Conservation (phyloP, 2,888 invertebrate species). For the Melieria picta region DNA sequence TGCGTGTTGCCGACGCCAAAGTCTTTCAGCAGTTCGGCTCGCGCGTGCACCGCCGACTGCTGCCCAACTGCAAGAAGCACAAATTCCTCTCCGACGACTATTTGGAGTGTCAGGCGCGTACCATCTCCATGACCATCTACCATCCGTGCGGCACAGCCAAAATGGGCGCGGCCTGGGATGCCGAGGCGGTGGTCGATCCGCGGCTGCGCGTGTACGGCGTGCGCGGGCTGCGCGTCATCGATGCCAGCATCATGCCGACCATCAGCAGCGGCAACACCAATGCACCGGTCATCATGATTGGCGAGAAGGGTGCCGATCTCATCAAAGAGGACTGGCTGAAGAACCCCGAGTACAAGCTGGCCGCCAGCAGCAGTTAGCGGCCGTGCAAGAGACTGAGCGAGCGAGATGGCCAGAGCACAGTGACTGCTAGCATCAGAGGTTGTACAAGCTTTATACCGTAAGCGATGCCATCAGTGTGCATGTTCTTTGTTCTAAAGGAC, state of each 20-base stretch:
- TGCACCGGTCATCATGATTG: slow-evolving; percentile 92
- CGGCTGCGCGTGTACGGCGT: slow-evolving; percentile 81
- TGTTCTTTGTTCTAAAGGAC: slow-evolving; percentile 1
- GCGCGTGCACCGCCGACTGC: slow-evolving; percentile 76
- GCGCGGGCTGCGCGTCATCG: slow-evolving; percentile 81
- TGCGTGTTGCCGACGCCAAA: slow-evolving; percentile 77
- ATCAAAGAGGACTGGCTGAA: slow-evolving; percentile 84
- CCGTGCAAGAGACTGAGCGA: background rate
- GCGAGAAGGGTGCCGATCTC: slow-evolving; percentile 87
- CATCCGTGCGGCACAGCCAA: slow-evolving; percentile 90
- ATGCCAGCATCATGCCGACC: slow-evolving; percentile 89
- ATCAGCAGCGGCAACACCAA: slow-evolving; percentile 91
- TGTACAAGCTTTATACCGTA: slow-evolving; percentile 22
- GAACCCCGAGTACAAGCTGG: slow-evolving; percentile 61
- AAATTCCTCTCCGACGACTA: slow-evolving; percentile 83
- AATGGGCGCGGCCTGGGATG: slow-evolving; percentile 85
- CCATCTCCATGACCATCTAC: slow-evolving; percentile 90
- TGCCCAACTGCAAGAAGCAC: slow-evolving; percentile 81
- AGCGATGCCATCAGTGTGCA: slow-evolving; percentile 23
- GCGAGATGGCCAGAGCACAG: slow-evolving; percentile 8
- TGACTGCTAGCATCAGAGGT: slow-evolving; percentile 13
- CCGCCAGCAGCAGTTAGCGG: slow-evolving; percentile 41
- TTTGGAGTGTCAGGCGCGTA: slow-evolving; percentile 87
- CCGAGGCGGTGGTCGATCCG: slow-evolving; percentile 84
- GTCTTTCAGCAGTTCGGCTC: slow-evolving; percentile 86